These are phyloP conservation scores for Aporophyla nigra DNA, from an alignment of 2,888 invertebrate species.

Conservation along the genomic window DNA sequence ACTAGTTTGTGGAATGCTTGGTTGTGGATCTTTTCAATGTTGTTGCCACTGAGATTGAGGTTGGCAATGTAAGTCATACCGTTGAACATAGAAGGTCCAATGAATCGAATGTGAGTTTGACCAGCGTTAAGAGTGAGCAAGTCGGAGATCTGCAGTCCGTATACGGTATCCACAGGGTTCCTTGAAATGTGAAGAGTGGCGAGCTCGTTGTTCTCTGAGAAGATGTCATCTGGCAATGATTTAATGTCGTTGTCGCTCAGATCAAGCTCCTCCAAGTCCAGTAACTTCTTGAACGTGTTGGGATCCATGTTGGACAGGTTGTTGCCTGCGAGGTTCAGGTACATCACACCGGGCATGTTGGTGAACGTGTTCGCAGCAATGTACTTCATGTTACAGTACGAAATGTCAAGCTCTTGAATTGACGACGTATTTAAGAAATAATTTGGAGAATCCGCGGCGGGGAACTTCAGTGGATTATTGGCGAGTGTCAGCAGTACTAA, in stretches of 20 bases:
- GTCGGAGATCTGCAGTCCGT: constrained; percentile 91
- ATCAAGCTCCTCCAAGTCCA: constrained; percentile 93
- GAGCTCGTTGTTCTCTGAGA: constrained; percentile 92
- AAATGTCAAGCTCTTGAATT: constrained; percentile 93
- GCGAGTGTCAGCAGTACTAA: constrained; percentile 92
- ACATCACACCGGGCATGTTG: constrained; percentile 92
- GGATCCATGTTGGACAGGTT: constrained; percentile 91
- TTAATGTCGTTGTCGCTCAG: constrained; percentile 93
- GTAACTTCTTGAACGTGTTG: constrained; percentile 91
- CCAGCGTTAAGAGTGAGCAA: constrained; percentile 93
- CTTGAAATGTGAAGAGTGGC: constrained; percentile 93
- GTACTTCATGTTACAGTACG: constrained; percentile 92
- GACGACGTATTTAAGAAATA: constrained; percentile 91
- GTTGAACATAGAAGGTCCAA: constrained; percentile 92
- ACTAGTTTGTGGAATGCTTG: constrained; percentile 93
- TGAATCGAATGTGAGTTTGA: constrained; percentile 92
- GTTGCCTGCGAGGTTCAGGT: constrained; percentile 93
- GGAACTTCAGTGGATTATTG: constrained; percentile 92
- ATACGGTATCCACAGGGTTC: constrained; percentile 92
- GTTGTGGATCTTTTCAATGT: constrained; percentile 92
- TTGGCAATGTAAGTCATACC: constrained; percentile 92
- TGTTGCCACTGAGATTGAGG: constrained; percentile 93
- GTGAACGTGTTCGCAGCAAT: constrained; percentile 92
- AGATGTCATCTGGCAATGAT: constrained; percentile 92
- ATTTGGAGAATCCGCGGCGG: constrained; percentile 81